A percentile compares a stretch with the other conserved stretches of the same genome.
phyloP scores from a whole-genome alignment of 2,113 vertebrate species.

The Illadopsis cleaveri region DNA sequence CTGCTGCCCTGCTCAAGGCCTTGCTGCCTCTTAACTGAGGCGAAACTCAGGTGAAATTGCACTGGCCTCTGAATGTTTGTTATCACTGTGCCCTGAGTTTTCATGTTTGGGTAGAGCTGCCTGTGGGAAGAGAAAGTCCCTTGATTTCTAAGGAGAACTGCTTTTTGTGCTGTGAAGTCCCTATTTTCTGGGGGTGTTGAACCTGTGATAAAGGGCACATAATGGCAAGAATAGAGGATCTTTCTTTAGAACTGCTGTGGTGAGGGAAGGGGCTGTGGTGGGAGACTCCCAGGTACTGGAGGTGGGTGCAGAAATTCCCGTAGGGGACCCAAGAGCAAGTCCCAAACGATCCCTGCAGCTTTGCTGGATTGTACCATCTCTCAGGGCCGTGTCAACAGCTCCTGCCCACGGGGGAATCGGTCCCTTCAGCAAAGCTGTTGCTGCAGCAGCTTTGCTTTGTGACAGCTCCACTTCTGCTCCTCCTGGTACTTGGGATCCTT shows the following conservation, averaged over 20 bases:
- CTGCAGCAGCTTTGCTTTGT: background rate
- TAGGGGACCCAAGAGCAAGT: background rate
- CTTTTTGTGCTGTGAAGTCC: constrained; percentile 26
- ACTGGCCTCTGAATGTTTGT: background rate
- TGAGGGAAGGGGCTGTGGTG: background rate
- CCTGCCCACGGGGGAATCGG: fast-evolving
- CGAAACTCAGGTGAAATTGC: background rate
- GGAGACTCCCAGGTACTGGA: background rate
- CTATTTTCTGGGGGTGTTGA: background rate
- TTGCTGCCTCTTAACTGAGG: background rate
- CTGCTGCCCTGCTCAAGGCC: background rate
- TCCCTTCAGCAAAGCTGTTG: background rate
- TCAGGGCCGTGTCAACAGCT: background rate
- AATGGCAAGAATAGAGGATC: background rate
- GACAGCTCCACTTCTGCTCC: background rate
- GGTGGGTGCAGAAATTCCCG: background rate
- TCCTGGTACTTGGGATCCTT: background rate
- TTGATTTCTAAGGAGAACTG: constrained; percentile 7
- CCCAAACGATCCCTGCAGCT: background rate
- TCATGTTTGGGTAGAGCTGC: background rate
- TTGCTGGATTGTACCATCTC: background rate
- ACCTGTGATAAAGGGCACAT: background rate
- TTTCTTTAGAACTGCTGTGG: background rate
- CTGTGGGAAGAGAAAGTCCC: background rate
- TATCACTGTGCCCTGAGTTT: background rate